These are phyloP conservation scores for Zaprionus lineosus DNA, from an alignment of 2,888 invertebrate species.

Conservation along the genomic window DNA sequence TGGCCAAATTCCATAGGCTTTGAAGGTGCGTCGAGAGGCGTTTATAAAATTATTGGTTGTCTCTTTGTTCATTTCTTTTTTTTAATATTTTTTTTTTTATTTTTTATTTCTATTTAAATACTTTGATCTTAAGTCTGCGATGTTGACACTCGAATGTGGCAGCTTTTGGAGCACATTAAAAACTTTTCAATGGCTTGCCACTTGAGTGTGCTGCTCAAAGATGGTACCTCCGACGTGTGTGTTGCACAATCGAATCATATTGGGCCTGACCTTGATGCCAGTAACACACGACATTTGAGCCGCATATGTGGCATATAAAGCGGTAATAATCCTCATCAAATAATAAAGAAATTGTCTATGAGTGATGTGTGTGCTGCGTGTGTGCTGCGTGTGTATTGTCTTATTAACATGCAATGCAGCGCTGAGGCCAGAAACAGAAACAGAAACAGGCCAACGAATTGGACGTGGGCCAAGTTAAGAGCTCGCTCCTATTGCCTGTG, in stretches of 20 bases:
- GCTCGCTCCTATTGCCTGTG: slow-evolving; percentile 6
- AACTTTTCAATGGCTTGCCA: slow-evolving; percentile 25
- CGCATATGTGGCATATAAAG: slow-evolving; percentile 29
- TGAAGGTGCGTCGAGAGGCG: slow-evolving; percentile 47
- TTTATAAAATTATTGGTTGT: slow-evolving; percentile 34
- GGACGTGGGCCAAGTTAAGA: slow-evolving; percentile 36
- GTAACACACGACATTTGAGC: slow-evolving; percentile 1
- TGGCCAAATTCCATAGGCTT: slow-evolving; percentile 18
- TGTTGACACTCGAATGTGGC: slow-evolving; percentile 33
- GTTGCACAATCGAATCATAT: too few species aligned
- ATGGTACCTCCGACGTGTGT: too few species aligned
- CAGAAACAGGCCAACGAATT: slow-evolving; percentile 52
- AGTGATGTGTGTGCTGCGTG: not conserved
- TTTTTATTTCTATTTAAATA: slow-evolving; percentile 17
- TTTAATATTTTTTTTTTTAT: slow-evolving; percentile 13
- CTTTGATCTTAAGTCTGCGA: slow-evolving; percentile 33
- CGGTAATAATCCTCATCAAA: slow-evolving; percentile 13
- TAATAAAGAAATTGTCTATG: slow-evolving; percentile 14
- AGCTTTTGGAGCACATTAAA: slow-evolving; percentile 16
- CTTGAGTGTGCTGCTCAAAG: slow-evolving; percentile 17
- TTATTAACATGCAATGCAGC: slow-evolving; percentile 49
- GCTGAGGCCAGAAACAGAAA: slow-evolving; percentile 37
- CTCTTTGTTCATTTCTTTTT: slow-evolving; percentile 7
- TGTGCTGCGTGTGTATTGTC: not conserved
- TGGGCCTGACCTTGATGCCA: slow-evolving; percentile 52